Evolutionary conservation across 92 coral and sea anemone species (phyloP).

Genomic region (Actinernus sp.): DNA sequence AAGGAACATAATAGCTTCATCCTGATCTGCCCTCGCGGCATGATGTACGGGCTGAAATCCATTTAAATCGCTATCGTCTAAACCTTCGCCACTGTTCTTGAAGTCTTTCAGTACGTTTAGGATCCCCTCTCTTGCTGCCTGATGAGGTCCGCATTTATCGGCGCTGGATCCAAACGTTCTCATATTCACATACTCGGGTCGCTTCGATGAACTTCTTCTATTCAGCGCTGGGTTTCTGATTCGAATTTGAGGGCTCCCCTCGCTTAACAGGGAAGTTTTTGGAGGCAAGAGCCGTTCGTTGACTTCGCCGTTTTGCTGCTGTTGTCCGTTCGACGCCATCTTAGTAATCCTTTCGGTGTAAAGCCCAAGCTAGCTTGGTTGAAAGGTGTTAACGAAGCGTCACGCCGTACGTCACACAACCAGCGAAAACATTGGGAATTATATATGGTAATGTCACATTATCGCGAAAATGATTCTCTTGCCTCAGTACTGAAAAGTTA

Average conservation of each 20-base stretch:
- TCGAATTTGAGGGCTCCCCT: slow-evolving; percentile 20
- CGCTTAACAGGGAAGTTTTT: not conserved
- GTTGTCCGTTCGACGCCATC: too few relatives aligned
- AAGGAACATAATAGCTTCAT: slow-evolving; percentile 28
- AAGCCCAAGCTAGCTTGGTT: too few relatives aligned
- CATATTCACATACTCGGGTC: slow-evolving; percentile 13
- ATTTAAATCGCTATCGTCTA: slow-evolving; percentile 24
- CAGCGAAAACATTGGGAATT: too few relatives aligned
- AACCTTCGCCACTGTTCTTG: slow-evolving; percentile 3
- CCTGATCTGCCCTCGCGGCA: slow-evolving; percentile 65
- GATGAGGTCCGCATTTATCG: slow-evolving; percentile 16
- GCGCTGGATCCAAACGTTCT: slow-evolving; percentile 21
- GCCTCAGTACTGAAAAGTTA: too few relatives aligned
- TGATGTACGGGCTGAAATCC: slow-evolving; percentile 66
- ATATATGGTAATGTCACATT: too few relatives aligned
- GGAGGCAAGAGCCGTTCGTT: slow-evolving; percentile 4
- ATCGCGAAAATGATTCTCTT: too few relatives aligned
- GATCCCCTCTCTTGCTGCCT: slow-evolving; percentile 30
- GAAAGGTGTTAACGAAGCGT: too few relatives aligned
- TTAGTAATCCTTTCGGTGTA: too few relatives aligned
- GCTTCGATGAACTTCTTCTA: not conserved
- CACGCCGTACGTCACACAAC: too few relatives aligned
- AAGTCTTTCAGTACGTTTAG: slow-evolving; percentile 4
- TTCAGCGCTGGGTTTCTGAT: slow-evolving; percentile 11
- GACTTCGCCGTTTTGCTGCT: not conserved